Conservation (phyloP, 2,113 vertebrate species). For the Cisticola juncidis region DNA sequence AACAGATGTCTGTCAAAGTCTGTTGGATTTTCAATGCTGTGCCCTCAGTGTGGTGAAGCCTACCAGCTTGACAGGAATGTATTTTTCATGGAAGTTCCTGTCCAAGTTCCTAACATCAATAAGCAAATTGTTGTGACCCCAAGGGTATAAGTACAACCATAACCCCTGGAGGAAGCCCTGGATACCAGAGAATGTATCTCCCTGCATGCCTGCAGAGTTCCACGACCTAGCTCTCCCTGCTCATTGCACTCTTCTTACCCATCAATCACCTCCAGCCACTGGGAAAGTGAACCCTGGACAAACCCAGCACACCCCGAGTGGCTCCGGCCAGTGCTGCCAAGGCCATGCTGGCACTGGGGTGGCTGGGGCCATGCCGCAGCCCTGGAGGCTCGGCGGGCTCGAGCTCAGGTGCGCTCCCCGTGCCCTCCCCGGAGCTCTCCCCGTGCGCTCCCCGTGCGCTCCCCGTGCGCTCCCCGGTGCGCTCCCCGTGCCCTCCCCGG, state of each 20-base stretch:
- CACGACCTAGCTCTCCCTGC: neutral
- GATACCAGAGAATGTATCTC: neutral
- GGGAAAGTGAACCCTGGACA: neutral
- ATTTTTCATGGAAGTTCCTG: neutral
- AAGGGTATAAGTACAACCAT: neutral
- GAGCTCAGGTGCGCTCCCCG: neutral
- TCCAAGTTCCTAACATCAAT: neutral
- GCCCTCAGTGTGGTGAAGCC: neutral
- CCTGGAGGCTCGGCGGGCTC: neutral
- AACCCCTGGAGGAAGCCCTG: neutral
- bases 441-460: too few relatives aligned
- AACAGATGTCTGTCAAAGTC: neutral
- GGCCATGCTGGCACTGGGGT: rapidly evolving
- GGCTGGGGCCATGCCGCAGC: neutral
- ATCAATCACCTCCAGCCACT: neutral
- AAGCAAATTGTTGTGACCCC: neutral
- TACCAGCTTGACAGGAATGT: neutral
- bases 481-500: neutral
- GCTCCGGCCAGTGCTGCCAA: neutral
- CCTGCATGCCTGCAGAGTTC: neutral
- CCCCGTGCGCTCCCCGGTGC: neutral
- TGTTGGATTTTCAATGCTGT: neutral
- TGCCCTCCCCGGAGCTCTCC: neutral
- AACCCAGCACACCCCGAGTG: rapidly evolving
- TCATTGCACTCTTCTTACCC: neutral